Evolutionary conservation across 2,113 vertebrate genomes (phyloP), one percentile per base, ranked within the genome.

Genomic region (Hipposideros armiger): DNA sequence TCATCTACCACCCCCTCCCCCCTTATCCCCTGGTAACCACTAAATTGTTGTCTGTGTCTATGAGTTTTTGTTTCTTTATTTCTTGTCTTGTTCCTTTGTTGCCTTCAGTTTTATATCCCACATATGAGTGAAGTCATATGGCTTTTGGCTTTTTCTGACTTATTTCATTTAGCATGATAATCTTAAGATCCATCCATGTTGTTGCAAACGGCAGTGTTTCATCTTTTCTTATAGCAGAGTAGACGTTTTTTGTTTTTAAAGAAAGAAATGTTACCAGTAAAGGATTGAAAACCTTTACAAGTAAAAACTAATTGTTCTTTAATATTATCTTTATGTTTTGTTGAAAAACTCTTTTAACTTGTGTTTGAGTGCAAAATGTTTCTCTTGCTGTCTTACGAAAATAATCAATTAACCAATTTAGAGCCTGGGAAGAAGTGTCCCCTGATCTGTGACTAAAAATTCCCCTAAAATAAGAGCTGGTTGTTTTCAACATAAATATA

Each of bases 281-380:
- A 88, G 13, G 15, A 1, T 76, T 87, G 15, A 81, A 80, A 93
- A 30, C 1, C 22, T 40, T 28, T 91, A 58, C 10, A 73, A 8
- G 26, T 50, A 56, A 95, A 90, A 82, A 28, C 6, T 3, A 86
- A 87, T 58, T 66, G 7, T 56, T 83, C 3, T 30, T 91, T 95
- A 91, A 78, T 91, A 72, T 83, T 83, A 77, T 50, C 36, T 87
- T 76, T 70, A 91, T 13, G 10, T 15, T 92, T 87, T 92, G 22
- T 78, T 42, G 13, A 64, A 93, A 93, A 88, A 15, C 1, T 60
- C n/a, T 62, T 69, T 93, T 74, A 32, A 84, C 8, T 87, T 92
- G 72, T 73, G 70, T 93, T 50, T 52, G 81, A 87, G 14, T 80
- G 54, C n/a, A 87, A 95, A 72, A 58, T 66, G 56, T 90, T 94